These are phyloP conservation scores for Monochamus alternatus DNA, from an alignment of 2,888 invertebrate genomes.

Conservation along the genomic window DNA sequence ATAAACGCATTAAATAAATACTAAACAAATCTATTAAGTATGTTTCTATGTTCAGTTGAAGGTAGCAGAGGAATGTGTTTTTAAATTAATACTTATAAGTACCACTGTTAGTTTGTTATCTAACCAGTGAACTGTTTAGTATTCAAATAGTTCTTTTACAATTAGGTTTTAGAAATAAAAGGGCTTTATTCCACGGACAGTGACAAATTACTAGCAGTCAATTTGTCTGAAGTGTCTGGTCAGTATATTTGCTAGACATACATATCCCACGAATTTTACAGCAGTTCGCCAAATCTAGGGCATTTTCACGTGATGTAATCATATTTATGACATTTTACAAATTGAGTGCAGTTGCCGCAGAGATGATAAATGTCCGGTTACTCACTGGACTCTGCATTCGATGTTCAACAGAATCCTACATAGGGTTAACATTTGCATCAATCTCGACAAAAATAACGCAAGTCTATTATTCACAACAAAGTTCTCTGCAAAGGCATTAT, in stretches of 20 bases:
- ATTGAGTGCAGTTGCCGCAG: background rate
- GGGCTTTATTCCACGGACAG: slow-evolving; percentile 22
- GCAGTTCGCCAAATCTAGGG: background rate
- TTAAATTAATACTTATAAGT: background rate
- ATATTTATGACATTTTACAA: slow-evolving; percentile 17
- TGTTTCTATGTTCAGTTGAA: too few relatives aligned
- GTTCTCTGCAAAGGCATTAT: too few relatives aligned
- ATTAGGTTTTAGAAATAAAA: slow-evolving; percentile 21
- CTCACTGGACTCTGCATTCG: background rate
- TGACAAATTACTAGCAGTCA: slow-evolving; percentile 29
- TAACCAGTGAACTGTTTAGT: background rate
- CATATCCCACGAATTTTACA: slow-evolving; percentile 9
- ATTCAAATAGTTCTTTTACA: slow-evolving; percentile 33
- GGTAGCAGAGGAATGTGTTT: background rate
- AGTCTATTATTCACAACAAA: too few relatives aligned
- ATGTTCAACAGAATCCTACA: background rate
- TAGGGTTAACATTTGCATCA: background rate
- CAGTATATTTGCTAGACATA: slow-evolving; percentile 13
- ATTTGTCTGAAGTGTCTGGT: slow-evolving; percentile 22
- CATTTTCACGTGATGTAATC: slow-evolving; percentile 12
- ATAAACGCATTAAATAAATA: too few relatives aligned
- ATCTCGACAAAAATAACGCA: background rate
- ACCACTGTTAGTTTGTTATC: background rate
- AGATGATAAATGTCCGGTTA: slow-evolving; percentile 11
- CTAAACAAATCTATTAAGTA: too few relatives aligned